Evolutionary conservation across 2,797 vertebrate species (phyloP).

Genomic region (Sebastes taczanowskii): DNA sequence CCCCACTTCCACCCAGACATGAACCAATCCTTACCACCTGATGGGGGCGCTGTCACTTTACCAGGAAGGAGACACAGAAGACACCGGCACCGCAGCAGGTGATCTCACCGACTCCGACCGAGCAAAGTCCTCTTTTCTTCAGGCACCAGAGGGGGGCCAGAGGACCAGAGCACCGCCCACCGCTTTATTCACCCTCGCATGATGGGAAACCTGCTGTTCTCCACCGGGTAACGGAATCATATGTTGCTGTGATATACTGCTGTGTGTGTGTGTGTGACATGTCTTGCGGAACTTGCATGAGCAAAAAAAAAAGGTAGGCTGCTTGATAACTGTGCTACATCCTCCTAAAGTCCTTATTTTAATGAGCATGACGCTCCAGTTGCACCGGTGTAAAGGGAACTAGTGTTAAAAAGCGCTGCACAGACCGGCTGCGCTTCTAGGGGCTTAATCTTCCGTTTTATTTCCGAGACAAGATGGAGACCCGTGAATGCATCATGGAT

Average conservation of each 20-base stretch:
- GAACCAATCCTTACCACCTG: not conserved
- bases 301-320: too few relatives aligned
- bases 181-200: not conserved
- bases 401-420: not conserved
- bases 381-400: not conserved
- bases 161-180: not conserved
- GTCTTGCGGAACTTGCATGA: not conserved
- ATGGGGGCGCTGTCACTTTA: not conserved
- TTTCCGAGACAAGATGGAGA: not conserved
- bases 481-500: not conserved
- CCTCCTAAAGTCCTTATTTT: not conserved
- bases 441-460: not conserved
- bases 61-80: not conserved
- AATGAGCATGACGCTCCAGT: fast-evolving
- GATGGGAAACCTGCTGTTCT: conserved; percentile 61
- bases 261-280: not conserved
- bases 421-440: not conserved
- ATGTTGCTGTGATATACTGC: not conserved
- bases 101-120: not conserved
- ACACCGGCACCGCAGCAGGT: not conserved
- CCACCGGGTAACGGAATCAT: conserved; percentile 30
- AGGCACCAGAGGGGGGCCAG: not conserved
- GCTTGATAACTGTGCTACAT: not conserved
- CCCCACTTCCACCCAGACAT: not conserved
- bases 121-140: not conserved